Evolutionary conservation across 2,113 vertebrate genomes (phyloP).

Genomic region (Tyrannus savana): DNA sequence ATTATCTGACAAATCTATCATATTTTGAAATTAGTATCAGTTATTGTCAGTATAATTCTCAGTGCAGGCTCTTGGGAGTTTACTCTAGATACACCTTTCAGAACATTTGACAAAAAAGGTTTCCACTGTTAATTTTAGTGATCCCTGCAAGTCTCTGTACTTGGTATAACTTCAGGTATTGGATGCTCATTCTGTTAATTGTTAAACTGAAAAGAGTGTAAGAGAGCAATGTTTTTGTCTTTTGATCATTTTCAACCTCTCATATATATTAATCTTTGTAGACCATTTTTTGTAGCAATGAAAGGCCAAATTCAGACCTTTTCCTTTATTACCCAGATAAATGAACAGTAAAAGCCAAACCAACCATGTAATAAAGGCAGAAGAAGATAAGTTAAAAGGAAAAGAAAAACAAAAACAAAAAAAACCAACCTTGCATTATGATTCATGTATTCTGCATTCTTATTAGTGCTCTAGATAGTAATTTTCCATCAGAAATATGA

Average conservation of each 20-base stretch:
- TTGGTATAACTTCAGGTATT: background rate
- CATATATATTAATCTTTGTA: background rate
- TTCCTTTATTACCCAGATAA: background rate
- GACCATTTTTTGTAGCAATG: background rate
- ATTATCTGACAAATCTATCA: background rate
- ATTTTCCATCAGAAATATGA: background rate
- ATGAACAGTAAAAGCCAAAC: background rate
- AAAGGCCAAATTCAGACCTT: background rate
- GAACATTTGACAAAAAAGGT: background rate
- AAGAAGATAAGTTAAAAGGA: background rate
- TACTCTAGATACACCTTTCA: background rate
- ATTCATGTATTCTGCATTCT: background rate
- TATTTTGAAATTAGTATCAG: background rate
- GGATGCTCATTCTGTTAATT: background rate
- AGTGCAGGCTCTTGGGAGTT: background rate
- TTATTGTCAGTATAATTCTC: background rate
- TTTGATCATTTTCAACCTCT: background rate
- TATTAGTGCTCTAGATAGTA: background rate
- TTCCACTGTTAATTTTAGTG: background rate
- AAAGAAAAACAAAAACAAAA: background rate
- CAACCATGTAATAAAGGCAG: background rate
- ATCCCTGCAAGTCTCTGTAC: background rate
- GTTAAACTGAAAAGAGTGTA: background rate
- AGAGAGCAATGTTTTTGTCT: background rate
- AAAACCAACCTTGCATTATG: accelerated